Base-by-base conservation (phyloP, 2,797 vertebrate genomes). In the Picus viridis region DNA sequence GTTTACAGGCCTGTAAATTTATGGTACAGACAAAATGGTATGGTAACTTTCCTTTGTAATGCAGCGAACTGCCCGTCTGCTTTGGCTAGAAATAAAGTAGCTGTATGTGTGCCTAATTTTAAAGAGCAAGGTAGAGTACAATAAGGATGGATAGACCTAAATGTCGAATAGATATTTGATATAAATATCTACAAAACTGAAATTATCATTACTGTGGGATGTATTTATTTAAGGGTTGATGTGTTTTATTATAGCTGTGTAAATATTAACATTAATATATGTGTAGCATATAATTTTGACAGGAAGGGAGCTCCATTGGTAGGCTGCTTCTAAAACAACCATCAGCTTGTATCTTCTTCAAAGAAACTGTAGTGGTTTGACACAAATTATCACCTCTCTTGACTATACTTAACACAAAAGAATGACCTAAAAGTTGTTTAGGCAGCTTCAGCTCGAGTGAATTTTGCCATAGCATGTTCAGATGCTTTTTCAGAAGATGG, bases 1-100 rank as follows among this genome's bases (percentile, higher is more conserved):
- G 58, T 96, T 97, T 96, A 92, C 79, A 94, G 71, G 73, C 78
- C 77, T 65, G 88, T 89, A 92, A 95, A 92, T 95, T 96, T 83
- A 92, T 62, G 92, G 23, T 62, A 57, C 65, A 61, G 80, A 49
- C 22, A 94, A 89, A 95, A 91, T 93, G 17, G 73, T 96, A 63
- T 65, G n/a, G 61, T 92, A 82, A 87, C 87, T 94, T 95, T 87
- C 90, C 51, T 79, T 23, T 17, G 64, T 75, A 86, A 95, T 76
- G 19, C 51, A 92, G n/a, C 30, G 9, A 83, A 45, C 19, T 84
- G 70, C 61, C 80, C 43, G 10, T 45, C 61, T 79, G 17, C 70
- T 86, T 27, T 58, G 64, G 7, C 27, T 57, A 15, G 34, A 61
- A 78, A 63, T 15, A 69, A 43, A 30, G 19, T 45, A 68, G 12